phyloP scores from a whole-genome alignment of 2,113 vertebrate genomes.

The Brachirus orientalis region DNA sequence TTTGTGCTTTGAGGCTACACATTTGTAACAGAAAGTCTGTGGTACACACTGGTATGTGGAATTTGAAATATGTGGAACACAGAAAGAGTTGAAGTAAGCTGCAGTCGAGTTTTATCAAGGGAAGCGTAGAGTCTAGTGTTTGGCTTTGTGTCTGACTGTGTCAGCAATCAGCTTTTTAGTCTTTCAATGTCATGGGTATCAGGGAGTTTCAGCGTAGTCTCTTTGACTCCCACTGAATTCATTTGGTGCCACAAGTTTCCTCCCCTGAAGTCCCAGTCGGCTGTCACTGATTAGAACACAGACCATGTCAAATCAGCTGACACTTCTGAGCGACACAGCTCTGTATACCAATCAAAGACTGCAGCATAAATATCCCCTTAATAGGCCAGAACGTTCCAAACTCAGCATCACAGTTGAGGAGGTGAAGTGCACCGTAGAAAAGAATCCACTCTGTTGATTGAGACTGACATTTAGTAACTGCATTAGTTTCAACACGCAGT shows the following conservation, averaged over 20 bases:
- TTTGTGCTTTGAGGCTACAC: neutral
- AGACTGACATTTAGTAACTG: neutral
- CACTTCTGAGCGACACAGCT: neutral
- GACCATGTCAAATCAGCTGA: neutral
- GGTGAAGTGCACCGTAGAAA: constrained; percentile 1
- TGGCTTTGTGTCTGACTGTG: neutral
- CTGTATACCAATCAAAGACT: constrained; percentile 1
- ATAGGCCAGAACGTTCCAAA: constrained; percentile 1
- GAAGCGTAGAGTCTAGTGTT: constrained; percentile 1
- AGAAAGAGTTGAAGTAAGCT: too few relatives aligned
- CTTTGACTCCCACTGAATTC: constrained; percentile 13
- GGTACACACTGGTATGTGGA: neutral
- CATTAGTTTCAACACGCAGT: neutral
- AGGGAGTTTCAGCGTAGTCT: neutral
- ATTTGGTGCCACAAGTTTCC: neutral
- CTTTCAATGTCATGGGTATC: too few relatives aligned
- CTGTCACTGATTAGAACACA: constrained; percentile 21
- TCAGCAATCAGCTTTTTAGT: too few relatives aligned
- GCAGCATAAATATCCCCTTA: constrained; percentile 1
- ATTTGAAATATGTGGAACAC: too few relatives aligned
- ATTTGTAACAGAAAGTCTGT: neutral
- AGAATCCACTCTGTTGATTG: neutral
- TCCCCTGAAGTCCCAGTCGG: neutral
- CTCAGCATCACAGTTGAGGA: constrained; percentile 1
- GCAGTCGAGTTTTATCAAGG: neutral